Evolutionary conservation across 1,140 invertebrate genomes (phyloP).

Genomic region (Eupristina koningsbergeri): DNA sequence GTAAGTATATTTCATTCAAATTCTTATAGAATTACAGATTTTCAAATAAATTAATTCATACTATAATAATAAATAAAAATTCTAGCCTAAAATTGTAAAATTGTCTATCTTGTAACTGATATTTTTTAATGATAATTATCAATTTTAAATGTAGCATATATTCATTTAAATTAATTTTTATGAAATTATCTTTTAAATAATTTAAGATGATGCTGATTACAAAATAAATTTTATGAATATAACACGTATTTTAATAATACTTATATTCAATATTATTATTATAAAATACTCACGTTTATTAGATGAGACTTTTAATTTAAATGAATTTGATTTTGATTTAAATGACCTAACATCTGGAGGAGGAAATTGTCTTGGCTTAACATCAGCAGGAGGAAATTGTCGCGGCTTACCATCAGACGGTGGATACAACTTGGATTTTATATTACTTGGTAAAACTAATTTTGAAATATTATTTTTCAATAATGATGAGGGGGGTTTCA

Average conservation of each 20-base stretch:
- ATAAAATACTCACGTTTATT: slow-evolving; percentile 64
- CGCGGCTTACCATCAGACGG: slow-evolving; percentile 65
- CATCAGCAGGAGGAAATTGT: slow-evolving; percentile 67
- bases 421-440: slow-evolving; percentile 59
- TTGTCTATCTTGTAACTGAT: too few relatives aligned
- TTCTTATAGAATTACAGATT: too few relatives aligned
- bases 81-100: too few relatives aligned
- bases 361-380: slow-evolving; percentile 52
- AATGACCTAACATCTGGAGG: slow-evolving; percentile 64
- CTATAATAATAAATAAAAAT: too few relatives aligned
- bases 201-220: too few relatives aligned
- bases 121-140: too few relatives aligned
- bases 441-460: slow-evolving; percentile 49
- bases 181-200: too few relatives aligned
- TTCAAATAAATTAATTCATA: too few relatives aligned
- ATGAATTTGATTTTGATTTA: slow-evolving; percentile 53
- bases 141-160: too few relatives aligned
- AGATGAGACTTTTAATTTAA: slow-evolving; percentile 53
- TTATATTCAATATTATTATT: neutral
- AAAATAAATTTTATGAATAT: too few relatives aligned
- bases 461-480: slow-evolving; percentile 48
- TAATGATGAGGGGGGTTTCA: slow-evolving; percentile 33
- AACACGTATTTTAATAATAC: slow-evolving; percentile 20
- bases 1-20: too few relatives aligned
- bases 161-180: too few relatives aligned